Base-by-base conservation (phyloP, 2,888 invertebrate genomes). In the Piscicola geometra region DNA sequence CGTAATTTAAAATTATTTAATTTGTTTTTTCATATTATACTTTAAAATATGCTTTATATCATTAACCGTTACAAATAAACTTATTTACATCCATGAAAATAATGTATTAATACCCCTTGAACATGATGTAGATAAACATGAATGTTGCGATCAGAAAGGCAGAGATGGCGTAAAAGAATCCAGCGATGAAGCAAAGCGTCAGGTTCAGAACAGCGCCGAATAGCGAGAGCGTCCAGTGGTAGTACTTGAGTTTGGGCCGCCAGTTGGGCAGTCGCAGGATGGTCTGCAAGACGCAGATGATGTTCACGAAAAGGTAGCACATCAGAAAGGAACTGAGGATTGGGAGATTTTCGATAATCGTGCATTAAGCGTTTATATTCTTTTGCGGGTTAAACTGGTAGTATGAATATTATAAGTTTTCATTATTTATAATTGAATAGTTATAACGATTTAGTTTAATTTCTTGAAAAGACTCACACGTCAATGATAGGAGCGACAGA, bases 241-340 rank as follows among this genome's bases (percentile, higher is more conserved):
- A 98, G 85, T 93, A 97, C 86, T 91, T 93, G 88, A 98, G 98
- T 78, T 97, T 89, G 1, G 97, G 98, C 79, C 98, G 89, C 98
- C 98, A 98, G 86, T 94, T 96, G 12, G 98, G 97, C 36, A 96
- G 76, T 76, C 84, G 83, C 64, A 98, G 88, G 15, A 98, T 88
- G 0, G 96, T 96, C 87, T 99, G 98, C 69, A 98, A 89, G 75
- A 95, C 96, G 86, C 97, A 98, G 47, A 97, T 96, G 73, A 98
- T 88, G 86, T 98, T 98, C 18, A 98, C 96, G 86, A 98, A 97
- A 75, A 96, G 94, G 86, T 98, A 98, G 87, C 98, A 99, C 97
- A 98, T 97, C 79, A 98, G 90, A 90, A 98, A 97, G 88, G 97
- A 98, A 81, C 86, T 86, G 77, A 15, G 21, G 50, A 47, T 47